Evolutionary conservation across 2,797 vertebrate species (phyloP).

Genomic region (Buphagus erythrorhynchus): DNA sequence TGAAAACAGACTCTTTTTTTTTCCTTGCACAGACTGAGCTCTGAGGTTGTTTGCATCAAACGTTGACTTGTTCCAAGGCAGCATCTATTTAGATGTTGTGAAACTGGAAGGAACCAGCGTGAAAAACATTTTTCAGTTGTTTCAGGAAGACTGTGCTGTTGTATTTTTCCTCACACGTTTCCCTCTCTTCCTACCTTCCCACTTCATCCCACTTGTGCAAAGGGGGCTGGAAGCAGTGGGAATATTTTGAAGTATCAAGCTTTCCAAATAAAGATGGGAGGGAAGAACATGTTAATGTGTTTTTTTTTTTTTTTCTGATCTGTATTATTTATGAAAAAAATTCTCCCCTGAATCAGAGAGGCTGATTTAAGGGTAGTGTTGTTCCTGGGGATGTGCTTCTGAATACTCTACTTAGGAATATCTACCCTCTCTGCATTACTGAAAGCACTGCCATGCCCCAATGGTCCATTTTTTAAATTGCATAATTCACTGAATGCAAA

Average conservation of each 20-base stretch:
- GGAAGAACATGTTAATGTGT: neutral
- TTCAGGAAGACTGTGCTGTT: neutral
- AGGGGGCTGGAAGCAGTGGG: neutral
- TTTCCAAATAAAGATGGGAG: neutral
- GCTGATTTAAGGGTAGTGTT: neutral
- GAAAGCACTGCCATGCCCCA: neutral
- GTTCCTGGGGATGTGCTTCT: neutral
- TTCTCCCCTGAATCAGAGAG: neutral
- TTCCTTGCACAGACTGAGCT: neutral
- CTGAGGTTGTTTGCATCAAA: conserved; percentile 8
- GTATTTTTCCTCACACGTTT: neutral
- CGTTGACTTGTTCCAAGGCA: conserved; percentile 19
- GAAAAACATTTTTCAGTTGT: neutral
- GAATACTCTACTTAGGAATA: neutral
- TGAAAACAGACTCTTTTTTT: neutral
- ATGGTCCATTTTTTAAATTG: neutral
- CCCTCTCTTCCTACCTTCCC: neutral
- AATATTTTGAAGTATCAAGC: neutral
- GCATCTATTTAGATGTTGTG: neutral
- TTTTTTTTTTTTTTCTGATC: neutral
- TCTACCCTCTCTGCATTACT: neutral
- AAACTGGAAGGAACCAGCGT: neutral
- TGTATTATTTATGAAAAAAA: neutral
- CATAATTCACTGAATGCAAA: neutral
- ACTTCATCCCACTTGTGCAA: neutral